A percentile compares a stretch with the other conserved stretches of the same genome.
These are phyloP conservation scores for Campylomormyrus tamandua DNA, from an alignment of 2,113 vertebrate genomes.

Conservation along the genomic window DNA sequence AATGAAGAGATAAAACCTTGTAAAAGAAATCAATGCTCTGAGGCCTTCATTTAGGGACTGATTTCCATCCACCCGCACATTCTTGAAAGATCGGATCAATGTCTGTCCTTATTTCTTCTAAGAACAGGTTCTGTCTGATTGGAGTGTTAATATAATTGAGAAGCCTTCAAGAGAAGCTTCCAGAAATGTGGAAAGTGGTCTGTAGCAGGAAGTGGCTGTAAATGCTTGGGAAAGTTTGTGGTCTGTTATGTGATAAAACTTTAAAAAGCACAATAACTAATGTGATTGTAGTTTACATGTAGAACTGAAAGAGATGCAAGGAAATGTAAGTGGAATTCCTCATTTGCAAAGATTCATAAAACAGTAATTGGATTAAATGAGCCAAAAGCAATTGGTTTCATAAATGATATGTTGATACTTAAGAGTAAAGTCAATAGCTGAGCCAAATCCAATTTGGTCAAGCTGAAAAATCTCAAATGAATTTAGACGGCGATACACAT, in stretches of 20 bases:
- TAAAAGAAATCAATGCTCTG: constrained; percentile 1
- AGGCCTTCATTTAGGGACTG: not conserved
- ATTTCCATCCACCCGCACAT: not conserved
- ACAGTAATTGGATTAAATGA: constrained; percentile 6
- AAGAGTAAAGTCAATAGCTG: not conserved
- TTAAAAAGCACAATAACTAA: not conserved
- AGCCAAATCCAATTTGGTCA: not conserved
- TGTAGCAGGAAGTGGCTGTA: not conserved
- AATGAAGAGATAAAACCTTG: not conserved
- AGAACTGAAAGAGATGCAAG: not conserved
- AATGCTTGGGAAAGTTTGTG: not conserved
- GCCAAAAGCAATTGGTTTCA: not conserved
- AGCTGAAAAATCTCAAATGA: not conserved
- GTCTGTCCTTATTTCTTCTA: not conserved
- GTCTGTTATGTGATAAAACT: not conserved
- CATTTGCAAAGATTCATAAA: not conserved
- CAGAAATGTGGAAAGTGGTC: not conserved
- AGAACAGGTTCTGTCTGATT: not conserved
- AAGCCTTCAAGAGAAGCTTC: not conserved
- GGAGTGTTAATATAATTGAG: not conserved
- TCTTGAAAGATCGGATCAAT: not conserved
- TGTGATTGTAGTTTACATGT: not conserved
- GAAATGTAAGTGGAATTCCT: not conserved
- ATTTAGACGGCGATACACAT: not conserved
- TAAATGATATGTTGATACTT: not conserved